Evolutionary conservation across 2,888 invertebrate genomes (phyloP), one percentile per base, ranked within the genome.

Genomic region (Ephialtes manifestator): DNA sequence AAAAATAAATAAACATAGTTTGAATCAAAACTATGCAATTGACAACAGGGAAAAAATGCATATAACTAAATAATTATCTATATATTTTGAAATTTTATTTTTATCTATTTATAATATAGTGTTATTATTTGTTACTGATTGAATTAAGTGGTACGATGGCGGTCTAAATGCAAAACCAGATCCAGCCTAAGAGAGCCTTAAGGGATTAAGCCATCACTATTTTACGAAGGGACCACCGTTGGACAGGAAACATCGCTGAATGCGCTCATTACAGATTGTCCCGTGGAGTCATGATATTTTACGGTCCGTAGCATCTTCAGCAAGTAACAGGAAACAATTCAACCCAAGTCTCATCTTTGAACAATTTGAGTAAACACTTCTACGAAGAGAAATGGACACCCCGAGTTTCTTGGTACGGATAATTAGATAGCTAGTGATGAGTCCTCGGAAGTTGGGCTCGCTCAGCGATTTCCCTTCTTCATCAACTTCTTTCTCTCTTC

Each of bases 301-400:
- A 74, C 72, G 77, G 78, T 81, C 58, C 60, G 35, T 46, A 10
- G 15, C 43, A 15, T 58, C 31, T 31, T 24, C 31, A 53, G 46
- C 46, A 18, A 81, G 60, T 13, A 51, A 39, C 63, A 35, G 35
- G 68, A 53, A 48, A 60, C 28, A 28, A 53, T 58, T 46, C 70
- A 15, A 35, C 15, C 60, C 72, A 43, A 75, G 75, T 74, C 74
- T 31, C 82, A 82, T 88, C 83, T 72, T 74, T 28, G 72, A 82
- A 83, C 84, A 86, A 87, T 88, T 88, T 86, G 81, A 81, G 86
- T 84, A 84, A 87, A 81, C 84, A 84, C 77, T 86, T 84, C 84
- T 58, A 10, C 72, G 88, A 86, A 88, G 48, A 77, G 77, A 81
- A 65, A 75, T 72, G 83, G 39, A 81, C 79, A 71, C 58, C 71